These are phyloP conservation scores for Rhinatrema bivittatum DNA, from an alignment of 2,797 vertebrate species.

Conservation along the genomic window DNA sequence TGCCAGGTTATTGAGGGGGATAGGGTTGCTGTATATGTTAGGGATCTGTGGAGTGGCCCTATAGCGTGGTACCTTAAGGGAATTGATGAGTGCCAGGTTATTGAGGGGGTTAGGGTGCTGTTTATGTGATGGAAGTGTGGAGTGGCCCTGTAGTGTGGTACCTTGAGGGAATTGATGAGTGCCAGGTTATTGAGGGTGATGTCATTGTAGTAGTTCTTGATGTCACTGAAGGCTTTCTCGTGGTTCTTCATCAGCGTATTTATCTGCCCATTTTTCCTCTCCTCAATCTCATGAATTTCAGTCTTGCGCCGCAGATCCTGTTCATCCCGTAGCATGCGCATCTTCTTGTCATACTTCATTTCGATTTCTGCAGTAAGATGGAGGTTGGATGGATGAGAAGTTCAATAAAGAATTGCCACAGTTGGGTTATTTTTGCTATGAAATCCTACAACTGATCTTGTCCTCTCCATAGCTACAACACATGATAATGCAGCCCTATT, in stretches of 20 bases:
- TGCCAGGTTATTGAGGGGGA: too few species aligned
- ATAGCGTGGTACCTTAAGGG: constrained; percentile 50
- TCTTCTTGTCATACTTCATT: constrained; percentile 61
- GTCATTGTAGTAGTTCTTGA: constrained; percentile 56
- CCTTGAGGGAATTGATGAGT: constrained; percentile 46
- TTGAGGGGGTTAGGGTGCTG: too few species aligned
- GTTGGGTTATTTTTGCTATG: too few species aligned
- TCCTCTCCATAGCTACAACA: too few species aligned
- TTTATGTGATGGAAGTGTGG: too few species aligned
- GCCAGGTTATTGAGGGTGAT: constrained; percentile 59
- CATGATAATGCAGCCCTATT: too few species aligned
- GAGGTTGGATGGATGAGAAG: rapidly evolving
- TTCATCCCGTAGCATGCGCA: constrained; percentile 60
- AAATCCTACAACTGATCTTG: too few species aligned
- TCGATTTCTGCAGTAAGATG: constrained; percentile 58
- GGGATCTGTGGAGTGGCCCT: neutral
- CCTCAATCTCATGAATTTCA: constrained; percentile 61
- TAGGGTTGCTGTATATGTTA: too few species aligned
- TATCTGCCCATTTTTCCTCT: constrained; percentile 74
- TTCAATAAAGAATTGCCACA: too few species aligned
- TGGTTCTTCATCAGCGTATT: constrained; percentile 58
- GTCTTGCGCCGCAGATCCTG: constrained; percentile 66
- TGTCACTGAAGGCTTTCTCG: constrained; percentile 56
- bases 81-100: too few species aligned
- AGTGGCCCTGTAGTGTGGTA: too few species aligned